Percentiles rank a stretch among this genome's conserved stretches.
Evolutionary conservation across 2,113 vertebrate species (phyloP).

Genomic region (Nesoenas mayeri): DNA sequence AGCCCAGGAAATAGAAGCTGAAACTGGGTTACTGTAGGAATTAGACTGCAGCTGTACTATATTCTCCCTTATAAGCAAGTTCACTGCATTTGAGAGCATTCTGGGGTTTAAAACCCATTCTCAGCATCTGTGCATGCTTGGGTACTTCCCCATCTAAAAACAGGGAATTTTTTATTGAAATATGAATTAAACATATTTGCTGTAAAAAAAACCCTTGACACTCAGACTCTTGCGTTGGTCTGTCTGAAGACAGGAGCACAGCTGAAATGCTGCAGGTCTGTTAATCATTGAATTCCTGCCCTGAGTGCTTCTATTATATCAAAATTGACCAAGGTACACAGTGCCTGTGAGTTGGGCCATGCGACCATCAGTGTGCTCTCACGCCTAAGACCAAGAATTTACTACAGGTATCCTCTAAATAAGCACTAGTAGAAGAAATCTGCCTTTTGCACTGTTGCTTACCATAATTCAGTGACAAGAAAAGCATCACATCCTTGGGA

Average conservation of each 20-base stretch:
- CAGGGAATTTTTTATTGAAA: not conserved
- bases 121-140: not conserved
- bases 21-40: not conserved
- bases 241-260: not conserved
- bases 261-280: not conserved
- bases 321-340: not conserved
- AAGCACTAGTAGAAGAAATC: not conserved
- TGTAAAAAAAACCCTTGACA: not conserved
- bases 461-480: not conserved
- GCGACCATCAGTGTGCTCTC: not conserved
- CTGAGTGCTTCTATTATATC: not conserved
- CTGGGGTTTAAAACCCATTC: not conserved
- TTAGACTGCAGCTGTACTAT: not conserved
- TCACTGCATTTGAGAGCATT: not conserved
- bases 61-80: not conserved
- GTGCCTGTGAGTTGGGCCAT: fast-evolving
- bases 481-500: not conserved
- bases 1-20: not conserved
- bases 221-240: not conserved
- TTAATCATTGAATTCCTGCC: not conserved
- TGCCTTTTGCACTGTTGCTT: not conserved
- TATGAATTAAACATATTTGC: not conserved
- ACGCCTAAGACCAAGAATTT: not conserved
- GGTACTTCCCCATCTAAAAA: not conserved
- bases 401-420: not conserved